Conservation (phyloP, 2,888 invertebrate species). For the Watsonalla binaria region DNA sequence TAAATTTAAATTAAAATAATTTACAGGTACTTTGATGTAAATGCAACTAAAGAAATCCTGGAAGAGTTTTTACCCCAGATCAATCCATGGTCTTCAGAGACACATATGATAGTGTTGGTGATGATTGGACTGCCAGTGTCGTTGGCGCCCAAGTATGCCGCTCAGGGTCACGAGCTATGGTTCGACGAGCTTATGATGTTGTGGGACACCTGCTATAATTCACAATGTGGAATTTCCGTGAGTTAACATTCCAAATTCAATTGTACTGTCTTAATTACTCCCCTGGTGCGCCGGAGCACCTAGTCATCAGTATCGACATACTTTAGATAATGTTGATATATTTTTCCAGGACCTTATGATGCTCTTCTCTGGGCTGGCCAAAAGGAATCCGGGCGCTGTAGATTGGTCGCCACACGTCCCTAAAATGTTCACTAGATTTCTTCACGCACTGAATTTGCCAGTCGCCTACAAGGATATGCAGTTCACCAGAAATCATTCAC, state of each 20-base stretch:
- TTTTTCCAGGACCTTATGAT: slow-evolving; percentile 82
- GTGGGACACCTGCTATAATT: slow-evolving; percentile 88
- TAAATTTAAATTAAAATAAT: slow-evolving; percentile 7
- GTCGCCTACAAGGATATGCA: slow-evolving; percentile 85
- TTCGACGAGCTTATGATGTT: slow-evolving; percentile 87
- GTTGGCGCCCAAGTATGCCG: slow-evolving; percentile 80
- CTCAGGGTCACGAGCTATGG: slow-evolving; percentile 86
- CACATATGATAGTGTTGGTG: slow-evolving; percentile 79
- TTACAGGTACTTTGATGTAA: slow-evolving; percentile 83
- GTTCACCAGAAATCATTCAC: slow-evolving; percentile 72
- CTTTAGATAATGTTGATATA: not conserved
- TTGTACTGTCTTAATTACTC: too few species aligned
- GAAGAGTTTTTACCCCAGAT: slow-evolving; percentile 89
- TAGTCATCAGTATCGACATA: not conserved
- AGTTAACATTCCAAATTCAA: slow-evolving; percentile 16
- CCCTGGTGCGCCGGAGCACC: too few species aligned
- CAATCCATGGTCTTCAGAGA: slow-evolving; percentile 83
- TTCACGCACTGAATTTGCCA: slow-evolving; percentile 87
- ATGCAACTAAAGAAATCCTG: slow-evolving; percentile 90
- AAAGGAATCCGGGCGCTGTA: slow-evolving; percentile 87
- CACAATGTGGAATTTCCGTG: slow-evolving; percentile 80
- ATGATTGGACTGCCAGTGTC: slow-evolving; percentile 87
- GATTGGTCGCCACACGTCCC: slow-evolving; percentile 93
- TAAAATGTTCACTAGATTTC: slow-evolving; percentile 84
- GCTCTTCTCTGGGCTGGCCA: slow-evolving; percentile 85